These are phyloP conservation scores for Luperina nickerlii DNA, from an alignment of 2,888 invertebrate genomes.

Conservation along the genomic window DNA sequence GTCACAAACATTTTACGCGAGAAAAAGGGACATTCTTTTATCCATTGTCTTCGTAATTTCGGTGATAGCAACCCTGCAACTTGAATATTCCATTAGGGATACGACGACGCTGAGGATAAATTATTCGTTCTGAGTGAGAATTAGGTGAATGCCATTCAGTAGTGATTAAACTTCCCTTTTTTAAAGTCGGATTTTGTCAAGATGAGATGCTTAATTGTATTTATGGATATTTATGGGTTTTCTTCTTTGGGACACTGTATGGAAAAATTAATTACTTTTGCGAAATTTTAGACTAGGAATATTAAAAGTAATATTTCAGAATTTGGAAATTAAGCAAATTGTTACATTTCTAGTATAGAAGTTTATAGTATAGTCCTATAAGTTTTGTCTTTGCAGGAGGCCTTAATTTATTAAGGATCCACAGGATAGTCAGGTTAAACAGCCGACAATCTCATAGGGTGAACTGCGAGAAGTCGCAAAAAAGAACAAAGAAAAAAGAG, in stretches of 20 bases:
- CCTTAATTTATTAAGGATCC: neutral
- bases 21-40: conserved; percentile 62
- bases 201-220: conserved; percentile 38
- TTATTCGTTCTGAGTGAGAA: conserved; percentile 71
- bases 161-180: conserved; percentile 69
- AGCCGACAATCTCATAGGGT: neutral
- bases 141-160: conserved; percentile 71
- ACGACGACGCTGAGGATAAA: conserved; percentile 73
- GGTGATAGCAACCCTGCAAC: conserved; percentile 63
- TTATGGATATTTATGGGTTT: conserved; percentile 18
- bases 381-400: neutral
- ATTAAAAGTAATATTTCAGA: no score
- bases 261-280: neutral
- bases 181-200: conserved; percentile 62
- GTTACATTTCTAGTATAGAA: neutral
- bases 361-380: no score
- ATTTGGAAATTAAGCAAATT: neutral
- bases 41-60: conserved; percentile 68
- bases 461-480: neutral
- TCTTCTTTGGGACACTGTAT: neutral
- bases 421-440: neutral
- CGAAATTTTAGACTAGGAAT: neutral
- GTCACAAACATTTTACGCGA: conserved; percentile 67
- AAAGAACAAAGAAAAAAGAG: neutral
- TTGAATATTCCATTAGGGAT: conserved; percentile 79